Conservation (phyloP, 2,113 vertebrate species). For the Pangasianodon hypophthalmus region DNA sequence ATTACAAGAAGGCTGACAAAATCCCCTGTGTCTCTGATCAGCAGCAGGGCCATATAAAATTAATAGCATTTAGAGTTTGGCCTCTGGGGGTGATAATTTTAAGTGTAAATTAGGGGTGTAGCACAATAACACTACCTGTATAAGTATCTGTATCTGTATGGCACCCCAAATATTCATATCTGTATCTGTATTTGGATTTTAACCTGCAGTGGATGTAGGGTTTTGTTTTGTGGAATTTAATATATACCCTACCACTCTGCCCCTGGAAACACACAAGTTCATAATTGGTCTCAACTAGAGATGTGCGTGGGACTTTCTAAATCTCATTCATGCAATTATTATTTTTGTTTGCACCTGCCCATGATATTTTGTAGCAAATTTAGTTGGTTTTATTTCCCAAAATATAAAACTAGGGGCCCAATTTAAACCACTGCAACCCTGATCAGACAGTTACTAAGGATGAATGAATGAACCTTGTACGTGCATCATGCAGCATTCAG, state of each 20-base stretch:
- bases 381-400: neutral
- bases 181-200: neutral
- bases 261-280: neutral
- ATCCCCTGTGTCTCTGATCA: slow-evolving; percentile 73
- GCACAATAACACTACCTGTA: slow-evolving; percentile 8
- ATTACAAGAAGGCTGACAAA: slow-evolving; percentile 93
- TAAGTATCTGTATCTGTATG: neutral
- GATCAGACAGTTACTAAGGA: neutral
- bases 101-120: neutral
- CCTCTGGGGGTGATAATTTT: neutral
- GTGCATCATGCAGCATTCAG: neutral
- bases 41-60: slow-evolving; percentile 77
- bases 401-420: neutral
- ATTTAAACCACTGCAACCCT: neutral
- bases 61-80: slow-evolving; percentile 71
- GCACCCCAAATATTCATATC: neutral
- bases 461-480: neutral
- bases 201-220: neutral
- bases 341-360: neutral
- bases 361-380: neutral
- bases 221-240: neutral
- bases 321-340: neutral
- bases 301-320: neutral
- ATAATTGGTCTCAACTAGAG: neutral
- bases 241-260: neutral